A percentile compares a stretch with the other conserved stretches of the same genome.
phyloP scores from a whole-genome alignment of 2,888 invertebrate species.

The Lithophane socia region DNA sequence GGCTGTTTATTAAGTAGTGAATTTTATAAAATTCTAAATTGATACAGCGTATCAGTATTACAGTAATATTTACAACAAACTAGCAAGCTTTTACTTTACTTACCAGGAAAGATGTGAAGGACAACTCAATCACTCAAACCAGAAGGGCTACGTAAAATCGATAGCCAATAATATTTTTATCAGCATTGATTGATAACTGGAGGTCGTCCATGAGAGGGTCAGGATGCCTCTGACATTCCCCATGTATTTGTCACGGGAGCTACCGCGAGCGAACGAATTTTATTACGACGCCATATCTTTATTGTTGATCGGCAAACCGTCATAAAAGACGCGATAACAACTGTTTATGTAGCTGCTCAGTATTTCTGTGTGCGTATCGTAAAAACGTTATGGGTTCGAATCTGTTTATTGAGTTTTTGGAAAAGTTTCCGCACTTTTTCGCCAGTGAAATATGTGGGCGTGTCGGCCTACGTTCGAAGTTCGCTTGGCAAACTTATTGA shows the following conservation, averaged over 20 bases:
- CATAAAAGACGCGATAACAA: conserved; percentile 83
- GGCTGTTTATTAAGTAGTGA: too few species aligned
- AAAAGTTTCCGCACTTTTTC: conserved; percentile 46
- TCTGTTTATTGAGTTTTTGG: conserved; percentile 65
- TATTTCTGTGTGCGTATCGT: conserved; percentile 65
- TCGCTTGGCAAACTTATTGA: conserved; percentile 23
- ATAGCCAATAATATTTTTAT: conserved; percentile 50
- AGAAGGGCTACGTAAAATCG: conserved; percentile 35
- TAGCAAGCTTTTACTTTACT: not conserved
- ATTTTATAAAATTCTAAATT: not conserved
- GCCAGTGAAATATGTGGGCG: conserved; percentile 40
- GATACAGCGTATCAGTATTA: not conserved
- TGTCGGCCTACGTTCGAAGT: conserved; percentile 19
- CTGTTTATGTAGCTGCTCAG: conserved; percentile 75
- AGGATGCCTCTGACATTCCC: conserved; percentile 30
- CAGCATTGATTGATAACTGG: conserved; percentile 53
- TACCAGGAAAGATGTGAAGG: conserved; percentile 16
- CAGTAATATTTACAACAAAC: not conserved
- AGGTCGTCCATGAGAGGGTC: conserved; percentile 51
- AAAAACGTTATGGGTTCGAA: conserved; percentile 64
- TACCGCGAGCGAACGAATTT: conserved; percentile 51
- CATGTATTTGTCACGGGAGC: conserved; percentile 49
- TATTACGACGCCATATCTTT: conserved; percentile 79
- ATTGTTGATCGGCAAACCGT: conserved; percentile 78
- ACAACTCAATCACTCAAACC: not conserved